Evolutionary conservation across 2,888 invertebrate genomes (phyloP).

Genomic region (Cataglyphis altisquamis): DNA sequence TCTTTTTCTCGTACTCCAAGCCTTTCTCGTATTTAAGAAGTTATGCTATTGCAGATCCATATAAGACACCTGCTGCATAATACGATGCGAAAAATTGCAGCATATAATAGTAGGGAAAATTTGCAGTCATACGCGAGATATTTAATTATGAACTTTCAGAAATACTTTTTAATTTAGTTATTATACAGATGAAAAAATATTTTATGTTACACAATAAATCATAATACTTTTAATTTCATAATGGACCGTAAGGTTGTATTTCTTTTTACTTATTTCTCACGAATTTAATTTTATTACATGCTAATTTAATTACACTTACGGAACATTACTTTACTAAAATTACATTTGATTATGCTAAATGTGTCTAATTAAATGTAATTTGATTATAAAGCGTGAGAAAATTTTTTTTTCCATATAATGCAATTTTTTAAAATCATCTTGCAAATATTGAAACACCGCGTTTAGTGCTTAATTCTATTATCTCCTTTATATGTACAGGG

Average conservation of each 20-base stretch:
- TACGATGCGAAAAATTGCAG: constrained; percentile 39
- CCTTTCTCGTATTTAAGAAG: constrained; percentile 28
- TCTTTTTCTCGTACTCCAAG: constrained; percentile 1
- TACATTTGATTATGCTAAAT: background rate
- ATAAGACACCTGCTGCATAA: constrained; percentile 19
- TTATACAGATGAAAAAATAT: background rate
- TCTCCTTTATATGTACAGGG: background rate
- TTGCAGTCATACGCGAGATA: background rate
- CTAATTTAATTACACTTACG: constrained; percentile 17
- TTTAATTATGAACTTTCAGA: background rate
- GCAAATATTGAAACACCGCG: background rate
- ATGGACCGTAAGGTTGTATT: background rate
- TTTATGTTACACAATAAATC: background rate
- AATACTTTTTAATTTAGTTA: constrained; percentile 4
- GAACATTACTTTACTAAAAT: background rate
- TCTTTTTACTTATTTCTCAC: background rate
- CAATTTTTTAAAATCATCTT: background rate
- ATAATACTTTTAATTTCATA: constrained; percentile 32
- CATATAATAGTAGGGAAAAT: constrained; percentile 24
- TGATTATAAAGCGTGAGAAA: background rate
- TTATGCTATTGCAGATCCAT: constrained; percentile 6
- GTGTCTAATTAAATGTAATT: background rate
- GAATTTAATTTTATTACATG: background rate
- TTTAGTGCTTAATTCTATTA: background rate
- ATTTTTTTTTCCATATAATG: background rate